Base-by-base conservation (phyloP, 2,888 invertebrate species). In the Hydrotaea cyrtoneurina region DNA sequence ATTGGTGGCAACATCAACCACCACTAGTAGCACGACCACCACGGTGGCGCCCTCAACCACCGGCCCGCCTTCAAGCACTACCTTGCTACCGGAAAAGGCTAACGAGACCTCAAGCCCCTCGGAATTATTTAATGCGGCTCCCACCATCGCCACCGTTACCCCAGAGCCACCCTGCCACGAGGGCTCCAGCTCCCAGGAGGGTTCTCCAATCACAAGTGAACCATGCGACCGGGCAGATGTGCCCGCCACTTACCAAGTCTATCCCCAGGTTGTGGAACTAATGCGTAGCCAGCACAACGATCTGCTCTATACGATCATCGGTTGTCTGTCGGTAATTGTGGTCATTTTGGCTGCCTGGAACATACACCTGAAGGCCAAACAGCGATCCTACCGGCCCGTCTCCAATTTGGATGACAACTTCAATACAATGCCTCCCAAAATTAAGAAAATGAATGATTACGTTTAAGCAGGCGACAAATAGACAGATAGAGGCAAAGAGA, bases 301-400 rank as follows among this genome's bases (percentile, higher is more conserved):
- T 73, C 73, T 90, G 17, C 76, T 88, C 19, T 86, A 88, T 36
- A 86, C 86, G 8, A 85, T 90, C 21, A 89, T 90, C 19, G 88
- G 86, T 17, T 84, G 87, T 17, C 82, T 88, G 26, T 87, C 87
- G 0, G 78, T 88, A 0, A 17, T 89, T 4, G 85, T 88, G 15
- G 80, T 86, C 0, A n/a, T 79, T 2, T 79, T 90, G 69, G 81
- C 78, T 15, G 82, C 84, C 55, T 88, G 89, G 74, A 89, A 89
- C 71, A 87, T 86, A 19, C 90, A 90, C 21, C 74, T 89, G 80
- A 88, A 85, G 31, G 89, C 91, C 82, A 91, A 90, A 79, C 90
- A 92, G 86, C 91, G 92, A 87, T 92, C 92, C 86, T 92, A 92
- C 84, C 88, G 90, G 36, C 91, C 92, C 2, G 92, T 92, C 69